phyloP scores from a whole-genome alignment of 2,888 invertebrate genomes.

The Cryptocephalus moraei region DNA sequence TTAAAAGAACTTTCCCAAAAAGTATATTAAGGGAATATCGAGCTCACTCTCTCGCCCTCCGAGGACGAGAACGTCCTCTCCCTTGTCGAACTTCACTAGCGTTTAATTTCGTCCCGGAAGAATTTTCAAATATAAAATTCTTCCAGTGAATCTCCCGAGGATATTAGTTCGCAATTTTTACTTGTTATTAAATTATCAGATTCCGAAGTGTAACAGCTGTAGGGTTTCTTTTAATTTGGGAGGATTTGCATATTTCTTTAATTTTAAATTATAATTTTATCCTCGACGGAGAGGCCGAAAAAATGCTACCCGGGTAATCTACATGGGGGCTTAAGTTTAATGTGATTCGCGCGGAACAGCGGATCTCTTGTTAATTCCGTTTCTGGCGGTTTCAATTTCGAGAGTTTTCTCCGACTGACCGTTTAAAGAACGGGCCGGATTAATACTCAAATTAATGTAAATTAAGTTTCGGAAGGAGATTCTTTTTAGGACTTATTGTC shows the following conservation, averaged over 20 bases:
- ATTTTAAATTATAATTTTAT: constrained; percentile 17
- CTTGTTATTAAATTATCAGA: constrained; percentile 22
- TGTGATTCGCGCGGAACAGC: constrained; percentile 4
- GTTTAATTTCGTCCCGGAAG: constrained; percentile 2
- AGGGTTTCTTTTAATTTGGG: constrained; percentile 13
- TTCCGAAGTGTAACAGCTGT: constrained; percentile 20
- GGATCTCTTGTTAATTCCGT: constrained; percentile 7
- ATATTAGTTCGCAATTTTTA: constrained; percentile 20
- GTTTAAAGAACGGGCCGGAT: no score
- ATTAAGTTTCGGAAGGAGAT: no score
- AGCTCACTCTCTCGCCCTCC: no score
- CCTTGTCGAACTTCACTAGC: background rate
- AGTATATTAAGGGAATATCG: no score
- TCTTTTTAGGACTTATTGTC: no score
- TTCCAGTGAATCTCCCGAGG: background rate
- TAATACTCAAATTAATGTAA: no score
- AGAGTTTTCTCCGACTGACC: no score
- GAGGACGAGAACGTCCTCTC: background rate
- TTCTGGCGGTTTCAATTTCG: background rate
- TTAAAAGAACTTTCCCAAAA: no score
- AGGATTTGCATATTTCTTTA: constrained; percentile 22
- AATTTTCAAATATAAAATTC: constrained; percentile 14
- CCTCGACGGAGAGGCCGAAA: constrained; percentile 3
- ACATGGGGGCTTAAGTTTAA: constrained; percentile 3
- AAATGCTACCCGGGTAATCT: constrained; percentile 5